Evolutionary conservation across 2,888 invertebrate species (phyloP).

Genomic region (Troides helena): DNA sequence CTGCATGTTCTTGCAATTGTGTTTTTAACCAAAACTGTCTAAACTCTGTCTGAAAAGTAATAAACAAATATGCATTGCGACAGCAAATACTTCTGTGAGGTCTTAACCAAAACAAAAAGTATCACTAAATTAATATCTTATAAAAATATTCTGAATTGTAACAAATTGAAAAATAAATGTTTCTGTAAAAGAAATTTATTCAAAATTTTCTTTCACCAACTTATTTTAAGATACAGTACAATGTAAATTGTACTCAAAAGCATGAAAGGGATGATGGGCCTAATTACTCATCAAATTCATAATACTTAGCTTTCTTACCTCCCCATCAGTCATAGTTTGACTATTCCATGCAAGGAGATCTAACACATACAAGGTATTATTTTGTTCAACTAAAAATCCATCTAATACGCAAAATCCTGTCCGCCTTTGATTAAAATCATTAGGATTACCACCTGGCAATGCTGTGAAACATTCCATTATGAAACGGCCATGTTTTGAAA

Average conservation of each 20-base stretch:
- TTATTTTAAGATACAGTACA: neutral
- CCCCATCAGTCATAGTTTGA: slow-evolving; percentile 85
- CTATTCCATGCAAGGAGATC: slow-evolving; percentile 92
- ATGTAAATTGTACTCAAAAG: neutral
- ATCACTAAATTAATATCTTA: neutral
- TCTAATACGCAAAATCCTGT: slow-evolving; percentile 86
- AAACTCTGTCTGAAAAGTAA: slow-evolving; percentile 84
- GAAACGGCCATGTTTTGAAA: slow-evolving; percentile 82
- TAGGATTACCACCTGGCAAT: slow-evolving; percentile 85
- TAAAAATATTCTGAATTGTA: neutral
- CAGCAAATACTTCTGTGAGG: slow-evolving; percentile 3
- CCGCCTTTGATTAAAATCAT: slow-evolving; percentile 26
- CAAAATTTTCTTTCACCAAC: neutral
- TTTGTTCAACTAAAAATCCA: slow-evolving; percentile 85
- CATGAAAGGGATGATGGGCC: neutral
- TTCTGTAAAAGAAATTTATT: neutral
- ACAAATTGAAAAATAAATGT: neutral
- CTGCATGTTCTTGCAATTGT: slow-evolving; percentile 84
- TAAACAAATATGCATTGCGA: neutral
- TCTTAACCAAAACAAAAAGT: neutral
- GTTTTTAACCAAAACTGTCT: slow-evolving; percentile 91
- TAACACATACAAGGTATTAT: slow-evolving; percentile 86
- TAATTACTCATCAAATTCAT: neutral
- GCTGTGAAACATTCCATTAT: slow-evolving; percentile 80
- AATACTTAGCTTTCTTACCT: slow-evolving; percentile 74